Conservation (phyloP, 2,797 vertebrate species). For the Acropternis orthonyx region DNA sequence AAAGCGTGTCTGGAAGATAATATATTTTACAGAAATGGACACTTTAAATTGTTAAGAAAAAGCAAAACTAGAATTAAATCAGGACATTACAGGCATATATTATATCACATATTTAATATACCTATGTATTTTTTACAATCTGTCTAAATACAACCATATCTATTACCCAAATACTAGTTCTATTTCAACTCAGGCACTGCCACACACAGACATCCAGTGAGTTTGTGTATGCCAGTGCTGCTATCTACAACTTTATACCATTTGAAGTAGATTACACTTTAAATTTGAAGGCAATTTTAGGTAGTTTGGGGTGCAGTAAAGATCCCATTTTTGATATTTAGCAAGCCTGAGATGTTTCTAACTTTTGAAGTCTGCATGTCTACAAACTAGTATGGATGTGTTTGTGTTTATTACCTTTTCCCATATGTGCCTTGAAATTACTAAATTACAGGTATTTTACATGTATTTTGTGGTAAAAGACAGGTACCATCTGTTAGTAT, state of each 20-base stretch:
- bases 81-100: not conserved
- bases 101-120: not conserved
- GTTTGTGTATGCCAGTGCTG: constrained; percentile 27
- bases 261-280: constrained; percentile 79
- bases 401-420: constrained; percentile 81
- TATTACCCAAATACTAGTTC: not conserved
- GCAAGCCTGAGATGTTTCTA: constrained; percentile 68
- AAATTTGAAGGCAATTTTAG: constrained; percentile 80
- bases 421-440: constrained; percentile 78
- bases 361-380: constrained; percentile 77
- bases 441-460: constrained; percentile 86
- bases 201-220: not conserved
- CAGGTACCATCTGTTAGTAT: constrained; percentile 85
- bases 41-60: not conserved
- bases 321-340: constrained; percentile 77
- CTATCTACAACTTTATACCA: constrained; percentile 70
- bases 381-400: constrained; percentile 75
- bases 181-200: not conserved
- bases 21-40: not conserved
- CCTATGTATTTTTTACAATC: not conserved
- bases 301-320: constrained; percentile 70
- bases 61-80: not conserved
- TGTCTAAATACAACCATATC: not conserved
- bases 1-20: not conserved
- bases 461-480: constrained; percentile 85